A percentile compares a stretch with the other conserved stretches of the same genome.
Evolutionary conservation across 2,113 vertebrate species (phyloP).

Genomic region (Spheniscus mendiculus): DNA sequence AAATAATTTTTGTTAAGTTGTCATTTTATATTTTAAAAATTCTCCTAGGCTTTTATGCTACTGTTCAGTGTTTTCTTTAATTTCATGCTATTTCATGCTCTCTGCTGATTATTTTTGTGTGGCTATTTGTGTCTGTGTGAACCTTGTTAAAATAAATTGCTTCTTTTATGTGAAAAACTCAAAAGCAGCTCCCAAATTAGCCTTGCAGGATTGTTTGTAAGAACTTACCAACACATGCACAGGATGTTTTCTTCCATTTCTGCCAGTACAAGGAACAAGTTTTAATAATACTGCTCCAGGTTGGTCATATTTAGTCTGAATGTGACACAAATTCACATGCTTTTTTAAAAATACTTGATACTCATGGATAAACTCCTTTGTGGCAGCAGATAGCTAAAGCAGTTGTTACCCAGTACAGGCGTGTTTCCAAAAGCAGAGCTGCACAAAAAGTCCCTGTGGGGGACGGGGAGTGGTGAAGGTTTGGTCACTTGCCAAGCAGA

Average conservation of each 20-base stretch:
- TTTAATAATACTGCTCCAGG: background rate
- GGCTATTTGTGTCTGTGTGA: background rate
- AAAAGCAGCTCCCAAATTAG: slow-evolving; percentile 4
- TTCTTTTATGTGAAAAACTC: slow-evolving; percentile 29
- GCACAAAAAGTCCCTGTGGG: background rate
- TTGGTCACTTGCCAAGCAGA: background rate
- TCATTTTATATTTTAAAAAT: background rate
- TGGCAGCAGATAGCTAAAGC: background rate
- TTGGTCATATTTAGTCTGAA: background rate
- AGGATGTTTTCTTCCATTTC: background rate
- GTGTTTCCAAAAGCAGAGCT: background rate
- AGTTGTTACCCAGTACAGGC: background rate
- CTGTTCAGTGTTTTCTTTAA: slow-evolving; percentile 10
- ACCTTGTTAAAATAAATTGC: slow-evolving; percentile 54
- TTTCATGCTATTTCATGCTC: slow-evolving; percentile 30
- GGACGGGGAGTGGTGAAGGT: background rate
- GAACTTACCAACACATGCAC: background rate
- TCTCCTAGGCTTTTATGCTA: background rate
- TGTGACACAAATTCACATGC: background rate
- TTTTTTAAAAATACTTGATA: background rate
- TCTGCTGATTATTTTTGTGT: slow-evolving; percentile 36
- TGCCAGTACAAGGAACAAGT: background rate
- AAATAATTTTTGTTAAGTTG: background rate
- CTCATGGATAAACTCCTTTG: background rate
- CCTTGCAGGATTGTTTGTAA: background rate